Evolutionary conservation across 2,797 vertebrate species (phyloP).

Genomic region (Melanotaenia boesemani): DNA sequence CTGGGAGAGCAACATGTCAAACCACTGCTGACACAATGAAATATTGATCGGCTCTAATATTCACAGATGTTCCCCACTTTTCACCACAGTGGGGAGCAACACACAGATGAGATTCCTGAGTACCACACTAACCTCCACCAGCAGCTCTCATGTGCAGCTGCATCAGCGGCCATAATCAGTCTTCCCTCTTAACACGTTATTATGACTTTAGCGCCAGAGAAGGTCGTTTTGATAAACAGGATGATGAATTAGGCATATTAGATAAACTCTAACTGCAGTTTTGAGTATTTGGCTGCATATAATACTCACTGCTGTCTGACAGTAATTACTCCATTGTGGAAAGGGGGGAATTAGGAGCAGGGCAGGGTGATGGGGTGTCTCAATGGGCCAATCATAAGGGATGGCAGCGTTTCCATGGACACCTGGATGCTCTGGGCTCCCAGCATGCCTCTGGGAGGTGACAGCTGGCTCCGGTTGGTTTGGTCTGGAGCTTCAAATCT

Average conservation of each 20-base stretch:
- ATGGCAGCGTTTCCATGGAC: constrained; percentile 76
- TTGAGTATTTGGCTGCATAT: constrained; percentile 18
- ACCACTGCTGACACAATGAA: constrained; percentile 69
- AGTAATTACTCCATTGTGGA: constrained; percentile 73
- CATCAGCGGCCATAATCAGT: constrained; percentile 40
- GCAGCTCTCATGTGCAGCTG: constrained; percentile 58
- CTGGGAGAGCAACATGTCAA: constrained; percentile 29
- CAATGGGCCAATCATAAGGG: constrained; percentile 71
- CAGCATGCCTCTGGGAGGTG: constrained; percentile 68
- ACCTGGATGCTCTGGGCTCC: constrained; percentile 74
- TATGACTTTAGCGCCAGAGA: constrained; percentile 52
- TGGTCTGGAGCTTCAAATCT: constrained; percentile 41
- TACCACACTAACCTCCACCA: constrained; percentile 20
- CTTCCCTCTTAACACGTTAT: constrained; percentile 43
- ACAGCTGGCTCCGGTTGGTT: constrained; percentile 64
- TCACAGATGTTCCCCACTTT: constrained; percentile 76
- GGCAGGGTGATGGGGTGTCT: constrained; percentile 52
- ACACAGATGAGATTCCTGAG: constrained; percentile 32
- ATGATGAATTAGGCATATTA: constrained; percentile 62
- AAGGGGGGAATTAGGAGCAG: constrained; percentile 33
- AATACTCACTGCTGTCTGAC: constrained; percentile 50
- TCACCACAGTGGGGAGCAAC: constrained; percentile 45
- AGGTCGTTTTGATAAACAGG: constrained; percentile 74
- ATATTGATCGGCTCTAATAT: constrained; percentile 80
- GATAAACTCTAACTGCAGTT: constrained; percentile 40